phyloP scores from a whole-genome alignment of 2,113 vertebrate genomes.

The Gavialis gangeticus region DNA sequence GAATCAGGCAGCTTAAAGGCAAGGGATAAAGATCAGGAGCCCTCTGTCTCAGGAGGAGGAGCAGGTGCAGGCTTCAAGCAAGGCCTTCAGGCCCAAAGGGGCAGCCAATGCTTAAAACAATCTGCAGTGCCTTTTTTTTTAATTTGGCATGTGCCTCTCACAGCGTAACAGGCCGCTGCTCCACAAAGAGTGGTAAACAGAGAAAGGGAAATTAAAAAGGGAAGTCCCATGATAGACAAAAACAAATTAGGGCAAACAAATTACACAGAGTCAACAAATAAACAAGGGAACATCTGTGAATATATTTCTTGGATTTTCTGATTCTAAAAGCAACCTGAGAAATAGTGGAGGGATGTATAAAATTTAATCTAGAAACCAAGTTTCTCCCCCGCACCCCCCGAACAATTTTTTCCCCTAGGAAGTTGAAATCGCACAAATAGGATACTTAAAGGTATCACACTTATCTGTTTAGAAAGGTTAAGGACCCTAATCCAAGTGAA shows the following conservation, averaged over 20 bases:
- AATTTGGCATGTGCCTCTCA: slow-evolving; percentile 92
- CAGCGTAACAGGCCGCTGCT: slow-evolving; percentile 98
- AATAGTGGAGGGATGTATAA: slow-evolving; percentile 76
- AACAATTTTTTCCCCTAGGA: not conserved
- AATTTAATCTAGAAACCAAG: slow-evolving; percentile 61
- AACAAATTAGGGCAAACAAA: slow-evolving; percentile 99
- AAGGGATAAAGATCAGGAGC: slow-evolving; percentile 98
- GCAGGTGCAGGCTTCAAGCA: slow-evolving; percentile 98
- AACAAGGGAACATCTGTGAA: slow-evolving; percentile 99
- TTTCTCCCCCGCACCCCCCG: slow-evolving; percentile 4
- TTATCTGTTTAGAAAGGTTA: not conserved
- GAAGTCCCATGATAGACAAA: slow-evolving; percentile 96
- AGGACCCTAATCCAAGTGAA: not conserved
- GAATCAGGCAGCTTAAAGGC: slow-evolving; percentile 92
- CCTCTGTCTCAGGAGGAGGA: slow-evolving; percentile 92
- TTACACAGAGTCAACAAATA: slow-evolving; percentile 99
- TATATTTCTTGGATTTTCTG: slow-evolving; percentile 91
- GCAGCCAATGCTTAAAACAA: slow-evolving; percentile 98
- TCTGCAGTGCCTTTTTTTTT: slow-evolving; percentile 90
- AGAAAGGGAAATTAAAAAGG: slow-evolving; percentile 99
- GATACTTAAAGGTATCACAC: rapidly evolving
- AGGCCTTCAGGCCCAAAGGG: slow-evolving; percentile 96
- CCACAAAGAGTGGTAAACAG: slow-evolving; percentile 99
- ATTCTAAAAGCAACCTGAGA: slow-evolving; percentile 84
- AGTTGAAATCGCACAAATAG: slow-evolving; percentile 6